A percentile compares a stretch with the other conserved stretches of the same genome.
These are phyloP conservation scores for Platichthys flesus DNA, from an alignment of 2,113 vertebrate genomes.

Conservation along the genomic window DNA sequence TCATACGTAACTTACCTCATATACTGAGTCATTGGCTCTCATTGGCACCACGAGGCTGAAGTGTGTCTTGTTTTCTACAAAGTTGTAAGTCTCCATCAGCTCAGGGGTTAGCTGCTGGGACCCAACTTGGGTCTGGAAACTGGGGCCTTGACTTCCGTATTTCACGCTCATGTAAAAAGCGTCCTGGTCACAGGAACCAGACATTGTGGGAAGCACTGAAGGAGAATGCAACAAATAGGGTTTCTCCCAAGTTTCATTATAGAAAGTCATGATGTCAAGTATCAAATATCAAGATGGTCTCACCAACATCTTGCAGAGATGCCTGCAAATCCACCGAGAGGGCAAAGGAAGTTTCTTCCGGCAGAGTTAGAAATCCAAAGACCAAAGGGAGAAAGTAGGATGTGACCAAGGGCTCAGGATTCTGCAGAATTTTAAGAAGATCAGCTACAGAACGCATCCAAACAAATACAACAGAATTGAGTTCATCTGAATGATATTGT, in stretches of 20 bases:
- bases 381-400: constrained; percentile 67
- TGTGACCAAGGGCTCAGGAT: constrained; percentile 47
- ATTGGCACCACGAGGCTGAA: constrained; percentile 66
- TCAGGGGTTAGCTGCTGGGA: constrained; percentile 39
- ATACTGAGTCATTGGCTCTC: constrained; percentile 18
- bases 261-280: neutral
- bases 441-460: neutral
- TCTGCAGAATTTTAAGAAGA: constrained; percentile 49
- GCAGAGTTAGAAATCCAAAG: constrained; percentile 75
- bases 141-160: constrained; percentile 63
- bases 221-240: neutral
- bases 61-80: constrained; percentile 70
- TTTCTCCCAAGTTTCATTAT: neutral
- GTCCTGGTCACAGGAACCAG: constrained; percentile 73
- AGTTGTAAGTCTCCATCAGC: constrained; percentile 23
- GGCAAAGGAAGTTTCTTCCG: constrained; percentile 71
- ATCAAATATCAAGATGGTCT: constrained; percentile 2
- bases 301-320: constrained; percentile 73
- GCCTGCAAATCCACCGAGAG: constrained; percentile 48
- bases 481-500: neutral
- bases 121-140: constrained; percentile 67
- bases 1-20: constrained; percentile 62
- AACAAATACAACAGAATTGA: neutral
- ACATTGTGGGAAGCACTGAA: constrained; percentile 69
- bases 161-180: constrained; percentile 66